Percentiles rank a stretch among this genome's conserved stretches.
Evolutionary conservation across 2,888 invertebrate species (phyloP).

Genomic region (Eulithis prunata): DNA sequence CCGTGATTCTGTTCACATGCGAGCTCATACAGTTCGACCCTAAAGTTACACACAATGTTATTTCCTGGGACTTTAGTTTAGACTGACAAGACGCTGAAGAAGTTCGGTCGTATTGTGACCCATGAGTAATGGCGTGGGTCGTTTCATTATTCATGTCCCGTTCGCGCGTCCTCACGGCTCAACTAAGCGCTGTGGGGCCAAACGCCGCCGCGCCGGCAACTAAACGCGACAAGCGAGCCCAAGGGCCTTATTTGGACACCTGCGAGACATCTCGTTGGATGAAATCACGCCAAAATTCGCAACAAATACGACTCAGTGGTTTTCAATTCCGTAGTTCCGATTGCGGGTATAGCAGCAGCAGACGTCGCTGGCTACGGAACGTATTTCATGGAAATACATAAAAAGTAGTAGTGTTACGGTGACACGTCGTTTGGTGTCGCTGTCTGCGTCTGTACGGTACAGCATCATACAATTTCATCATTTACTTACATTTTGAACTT

Average conservation of each 20-base stretch:
- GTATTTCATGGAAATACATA: too few relatives aligned
- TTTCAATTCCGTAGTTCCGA: too few relatives aligned
- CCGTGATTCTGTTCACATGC: too few relatives aligned
- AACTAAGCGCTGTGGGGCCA: neutral
- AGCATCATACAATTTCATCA: too few relatives aligned
- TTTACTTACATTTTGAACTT: too few relatives aligned
- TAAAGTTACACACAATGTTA: conserved; percentile 10
- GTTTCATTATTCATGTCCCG: conserved; percentile 21
- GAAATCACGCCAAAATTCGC: too few relatives aligned
- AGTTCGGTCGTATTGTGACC: neutral
- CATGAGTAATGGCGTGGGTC: conserved; percentile 8
- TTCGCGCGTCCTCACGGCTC: conserved; percentile 1
- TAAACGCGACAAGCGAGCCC: neutral
- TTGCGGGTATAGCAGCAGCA: too few relatives aligned
- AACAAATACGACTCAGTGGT: too few relatives aligned
- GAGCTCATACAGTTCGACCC: neutral
- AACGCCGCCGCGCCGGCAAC: neutral
- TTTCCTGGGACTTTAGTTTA: conserved; percentile 10
- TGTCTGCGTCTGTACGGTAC: too few relatives aligned
- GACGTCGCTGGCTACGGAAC: too few relatives aligned
- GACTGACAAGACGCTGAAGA: conserved; percentile 5
- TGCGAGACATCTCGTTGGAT: neutral
- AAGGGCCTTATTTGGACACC: neutral
- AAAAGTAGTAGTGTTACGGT: too few relatives aligned
- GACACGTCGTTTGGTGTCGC: too few relatives aligned